Evolutionary conservation across 2,113 vertebrate species (phyloP), one percentile per base, ranked within the genome.

Genomic region (Columba livia): DNA sequence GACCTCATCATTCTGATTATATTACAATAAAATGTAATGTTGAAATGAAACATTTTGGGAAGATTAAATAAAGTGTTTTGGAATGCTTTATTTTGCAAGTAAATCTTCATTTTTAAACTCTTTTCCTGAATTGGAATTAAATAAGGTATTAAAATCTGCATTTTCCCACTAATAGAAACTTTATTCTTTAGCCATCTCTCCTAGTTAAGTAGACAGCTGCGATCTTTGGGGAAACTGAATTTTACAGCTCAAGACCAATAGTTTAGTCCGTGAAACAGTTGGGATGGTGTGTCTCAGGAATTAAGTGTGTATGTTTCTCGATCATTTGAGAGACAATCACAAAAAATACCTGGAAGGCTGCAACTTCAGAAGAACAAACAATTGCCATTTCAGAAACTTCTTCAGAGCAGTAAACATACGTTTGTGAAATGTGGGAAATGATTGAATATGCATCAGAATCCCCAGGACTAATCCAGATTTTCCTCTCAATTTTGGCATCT

Each of bases 401-500:
- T 78, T 36, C 8, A 12, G n/a, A 83, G 88, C 58, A 54, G 66
- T 38, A 28, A 51, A 72, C 64, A 67, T 24, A 36, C 38, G 50
- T 72, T 84, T 78, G 36, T 90, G 61, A 78, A 90, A 71, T 32
- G 86, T 89, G 69, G 61, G 57, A 79, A 90, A 93, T 34, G 6
- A 67, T 79, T 57, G 87, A 94, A 97, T 75, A 91, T 66, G 58
- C 17, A 5, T 94, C 83, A 82, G 53, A 77, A 88, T 88, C 40
- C 12, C 12, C 32, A 77, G 80, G 81, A 29, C 38, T 73, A 40
- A 73, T 61, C 67, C 50, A 71, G 51, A 51, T 40, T 82, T 95
- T 65, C 11, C 25, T 61, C 36, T 79, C 36, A n/a, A 32, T 38
- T 56, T 16, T 74, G 72, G 58, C 85, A 67, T 36, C 6, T 66